These are phyloP conservation scores for Athetis lepigone DNA, from an alignment of 2,888 invertebrate genomes.

Conservation along the genomic window DNA sequence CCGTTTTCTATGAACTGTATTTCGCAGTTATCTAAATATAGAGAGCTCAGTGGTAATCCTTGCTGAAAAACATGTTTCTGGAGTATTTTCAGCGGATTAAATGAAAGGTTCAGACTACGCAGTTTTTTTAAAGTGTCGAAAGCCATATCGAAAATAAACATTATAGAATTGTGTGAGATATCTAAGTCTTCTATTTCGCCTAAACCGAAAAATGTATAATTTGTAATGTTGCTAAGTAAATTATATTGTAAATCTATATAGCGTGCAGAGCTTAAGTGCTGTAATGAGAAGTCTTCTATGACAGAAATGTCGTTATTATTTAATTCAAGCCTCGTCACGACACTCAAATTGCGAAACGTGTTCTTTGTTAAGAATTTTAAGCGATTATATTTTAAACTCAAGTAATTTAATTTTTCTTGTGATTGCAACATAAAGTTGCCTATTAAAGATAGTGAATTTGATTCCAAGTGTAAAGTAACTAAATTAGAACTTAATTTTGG, in stretches of 20 bases:
- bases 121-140: constrained; percentile 95
- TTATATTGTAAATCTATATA: constrained; percentile 95
- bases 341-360: constrained; percentile 93
- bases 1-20: constrained; percentile 93
- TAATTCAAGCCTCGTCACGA: constrained; percentile 94
- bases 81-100: constrained; percentile 93
- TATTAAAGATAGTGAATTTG: constrained; percentile 93
- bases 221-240: constrained; percentile 92
- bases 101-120: constrained; percentile 94
- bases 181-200: constrained; percentile 95
- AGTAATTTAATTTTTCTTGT: constrained; percentile 95
- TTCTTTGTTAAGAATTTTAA: constrained; percentile 93
- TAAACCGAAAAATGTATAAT: constrained; percentile 94
- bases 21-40: constrained; percentile 94
- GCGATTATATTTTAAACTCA: constrained; percentile 95
- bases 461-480: constrained; percentile 94
- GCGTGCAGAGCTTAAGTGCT: constrained; percentile 93
- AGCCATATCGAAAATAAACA: constrained; percentile 93
- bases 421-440: constrained; percentile 94
- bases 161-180: constrained; percentile 93
- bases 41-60: constrained; percentile 93
- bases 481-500: constrained; percentile 93
- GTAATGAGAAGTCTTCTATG: constrained; percentile 95
- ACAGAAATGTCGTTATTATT: constrained; percentile 94
- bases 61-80: constrained; percentile 94